These are phyloP conservation scores for Teleogryllus oceanicus DNA, from an alignment of 2,888 invertebrate genomes.

Conservation along the genomic window DNA sequence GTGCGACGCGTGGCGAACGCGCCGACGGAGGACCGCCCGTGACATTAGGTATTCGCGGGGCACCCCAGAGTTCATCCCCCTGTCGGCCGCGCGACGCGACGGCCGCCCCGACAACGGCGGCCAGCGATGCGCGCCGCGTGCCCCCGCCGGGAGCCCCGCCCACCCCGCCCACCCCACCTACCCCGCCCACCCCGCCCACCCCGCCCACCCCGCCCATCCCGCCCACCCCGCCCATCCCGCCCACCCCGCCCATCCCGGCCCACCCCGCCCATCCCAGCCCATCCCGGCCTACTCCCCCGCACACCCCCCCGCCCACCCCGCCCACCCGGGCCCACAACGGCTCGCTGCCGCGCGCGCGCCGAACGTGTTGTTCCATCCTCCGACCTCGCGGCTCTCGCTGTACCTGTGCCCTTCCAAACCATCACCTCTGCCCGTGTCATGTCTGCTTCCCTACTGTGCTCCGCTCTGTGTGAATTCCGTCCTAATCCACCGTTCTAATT, in stretches of 20 bases:
- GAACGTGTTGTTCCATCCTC: too few species aligned
- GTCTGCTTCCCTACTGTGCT: too few species aligned
- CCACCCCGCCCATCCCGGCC: not conserved
- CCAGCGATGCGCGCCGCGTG: not conserved
- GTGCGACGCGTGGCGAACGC: not conserved
- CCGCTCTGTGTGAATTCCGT: too few species aligned
- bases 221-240: not conserved
- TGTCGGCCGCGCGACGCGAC: not conserved
- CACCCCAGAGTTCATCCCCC: not conserved
- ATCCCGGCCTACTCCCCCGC: too few species aligned
- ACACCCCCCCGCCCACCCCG: not conserved
- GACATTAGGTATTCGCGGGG: not conserved
- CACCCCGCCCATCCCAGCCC: not conserved
- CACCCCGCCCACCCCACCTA: not conserved
- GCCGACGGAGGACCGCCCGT: not conserved
- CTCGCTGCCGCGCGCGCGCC: not conserved
- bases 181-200: not conserved
- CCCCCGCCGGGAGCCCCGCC: not conserved
- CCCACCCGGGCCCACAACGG: not conserved
- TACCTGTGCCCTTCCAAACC: too few species aligned
- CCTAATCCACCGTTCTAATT: too few species aligned
- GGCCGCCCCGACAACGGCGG: not conserved
- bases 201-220: not conserved
- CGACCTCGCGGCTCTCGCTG: too few species aligned
- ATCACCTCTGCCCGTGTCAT: too few species aligned